Base-by-base conservation (phyloP, 2,113 vertebrate genomes). In the Microcebus lehilahytsara region DNA sequence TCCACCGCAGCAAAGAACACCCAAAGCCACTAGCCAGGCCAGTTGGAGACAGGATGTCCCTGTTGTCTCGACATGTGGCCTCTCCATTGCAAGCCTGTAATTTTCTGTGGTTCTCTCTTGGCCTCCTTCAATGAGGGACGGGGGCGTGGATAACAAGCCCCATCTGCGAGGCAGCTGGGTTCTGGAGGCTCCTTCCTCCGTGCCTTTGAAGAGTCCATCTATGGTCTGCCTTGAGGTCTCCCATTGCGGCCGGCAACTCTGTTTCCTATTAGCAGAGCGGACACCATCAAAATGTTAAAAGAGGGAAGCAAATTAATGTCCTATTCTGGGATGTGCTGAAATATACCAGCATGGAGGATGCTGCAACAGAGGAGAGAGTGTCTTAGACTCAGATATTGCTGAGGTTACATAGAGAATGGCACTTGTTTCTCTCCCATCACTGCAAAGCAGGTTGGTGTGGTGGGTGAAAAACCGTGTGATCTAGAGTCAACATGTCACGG, bases 31-130 rank as follows among this genome's bases (percentile, higher is more conserved):
- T n/a, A 86, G 85, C 60, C 66, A 0, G 16, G 92, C 92, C 90
- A n/a, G 9, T 85, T 81, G 95, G 97, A 97, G 96, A 97, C 97
- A 96, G 91, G 89, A 91, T 97, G 95, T 96, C 87, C 95, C 84
- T 62, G 71, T 85, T 98, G 96, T 93, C 89, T 96, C 95, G 2
- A 97, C 98, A 97, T 98, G 93, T 97, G 97, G 93, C 87, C 96
- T 91, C 87, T 96, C 77, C 80, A 97, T 62, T 84, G 77, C 56
- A 97, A 96, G 69, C 87, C 97, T 98, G 95, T 98, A 96, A 98
- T 98, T 98, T 97, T 95, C 96, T 97, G 95, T 74, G 96, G 96
- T 87, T 98, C 95, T 90, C 51, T 49, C 75, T 95, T 98, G 97
- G 96, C 92, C 84, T 97, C 32, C 86, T 91, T 93, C 96, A 67